phyloP scores from a whole-genome alignment of 2,888 invertebrate species.

The Crossocerus cetratus region DNA sequence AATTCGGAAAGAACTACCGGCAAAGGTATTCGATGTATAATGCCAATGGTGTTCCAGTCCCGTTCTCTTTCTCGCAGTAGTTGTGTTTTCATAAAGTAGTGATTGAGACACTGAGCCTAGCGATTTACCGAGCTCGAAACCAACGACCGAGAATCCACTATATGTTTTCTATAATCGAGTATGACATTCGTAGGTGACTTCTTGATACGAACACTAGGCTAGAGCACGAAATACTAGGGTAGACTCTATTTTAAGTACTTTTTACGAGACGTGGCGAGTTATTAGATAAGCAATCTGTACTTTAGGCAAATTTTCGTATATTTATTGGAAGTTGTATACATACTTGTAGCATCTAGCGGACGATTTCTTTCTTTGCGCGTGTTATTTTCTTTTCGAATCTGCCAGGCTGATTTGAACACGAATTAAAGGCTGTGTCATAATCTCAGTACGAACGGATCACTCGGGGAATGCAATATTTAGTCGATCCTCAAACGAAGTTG shows the following conservation, averaged over 20 bases:
- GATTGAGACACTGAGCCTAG: not conserved
- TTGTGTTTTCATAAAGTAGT: not conserved
- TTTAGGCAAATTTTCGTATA: slow-evolving; percentile 65
- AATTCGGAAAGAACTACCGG: slow-evolving; percentile 30
- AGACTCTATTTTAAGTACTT: slow-evolving; percentile 74
- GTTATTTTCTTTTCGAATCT: slow-evolving; percentile 33
- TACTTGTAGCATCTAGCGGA: slow-evolving; percentile 49
- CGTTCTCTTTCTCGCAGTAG: slow-evolving; percentile 1
- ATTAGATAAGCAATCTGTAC: slow-evolving; percentile 65
- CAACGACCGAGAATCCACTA: slow-evolving; percentile 35
- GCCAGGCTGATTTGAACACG: slow-evolving; percentile 57
- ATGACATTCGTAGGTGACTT: slow-evolving; percentile 48
- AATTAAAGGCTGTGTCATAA: slow-evolving; percentile 54
- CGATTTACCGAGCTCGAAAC: slow-evolving; percentile 41
- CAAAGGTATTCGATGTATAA: not conserved
- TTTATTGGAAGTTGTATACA: slow-evolving; percentile 71
- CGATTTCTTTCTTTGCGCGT: slow-evolving; percentile 32
- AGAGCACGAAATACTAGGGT: slow-evolving; percentile 68
- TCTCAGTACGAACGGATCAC: slow-evolving; percentile 24
- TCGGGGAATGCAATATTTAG: slow-evolving; percentile 11
- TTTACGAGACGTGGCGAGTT: slow-evolving; percentile 61
- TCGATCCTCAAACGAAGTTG: slow-evolving; percentile 5
- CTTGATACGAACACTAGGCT: slow-evolving; percentile 66
- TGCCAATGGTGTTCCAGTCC: not conserved
- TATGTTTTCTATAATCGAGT: slow-evolving; percentile 63